phyloP scores from a whole-genome alignment of 2,797 vertebrate genomes.

The Rhinatrema bivittatum region DNA sequence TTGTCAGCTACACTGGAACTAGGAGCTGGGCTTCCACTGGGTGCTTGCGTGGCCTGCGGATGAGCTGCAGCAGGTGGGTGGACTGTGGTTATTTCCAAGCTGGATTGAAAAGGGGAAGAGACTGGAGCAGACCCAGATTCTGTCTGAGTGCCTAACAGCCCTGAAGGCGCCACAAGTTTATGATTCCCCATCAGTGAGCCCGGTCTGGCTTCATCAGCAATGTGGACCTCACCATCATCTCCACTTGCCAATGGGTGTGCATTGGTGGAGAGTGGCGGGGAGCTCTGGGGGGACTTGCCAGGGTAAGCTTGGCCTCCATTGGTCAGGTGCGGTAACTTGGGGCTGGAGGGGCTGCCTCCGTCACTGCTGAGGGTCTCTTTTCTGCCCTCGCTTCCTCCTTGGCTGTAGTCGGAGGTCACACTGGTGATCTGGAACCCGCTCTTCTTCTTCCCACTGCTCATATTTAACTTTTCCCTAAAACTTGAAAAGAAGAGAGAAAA shows the following conservation, averaged over 20 bases:
- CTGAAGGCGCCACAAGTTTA: too few species aligned
- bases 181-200: too few species aligned
- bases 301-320: not conserved
- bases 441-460: constrained; percentile 72
- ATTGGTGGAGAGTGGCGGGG: too few species aligned
- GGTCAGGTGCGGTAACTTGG: too few species aligned
- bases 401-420: constrained; percentile 66
- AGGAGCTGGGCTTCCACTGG: constrained; percentile 2
- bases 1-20: constrained; percentile 10
- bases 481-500: not conserved
- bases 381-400: constrained; percentile 20
- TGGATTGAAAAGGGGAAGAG: too few species aligned
- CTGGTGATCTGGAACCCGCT: constrained; percentile 85
- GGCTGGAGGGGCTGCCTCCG: not conserved
- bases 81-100: not conserved
- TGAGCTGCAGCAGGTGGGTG: not conserved
- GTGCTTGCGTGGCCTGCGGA: not conserved
- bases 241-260: too few species aligned
- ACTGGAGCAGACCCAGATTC: not conserved
- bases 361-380: not conserved
- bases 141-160: too few species aligned
- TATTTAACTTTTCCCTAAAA: constrained; percentile 22
- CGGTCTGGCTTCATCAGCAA: too few species aligned
- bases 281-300: not conserved
- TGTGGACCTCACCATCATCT: too few species aligned